phyloP scores from a whole-genome alignment of 2,888 invertebrate species.

The Lathronympha strigana region DNA sequence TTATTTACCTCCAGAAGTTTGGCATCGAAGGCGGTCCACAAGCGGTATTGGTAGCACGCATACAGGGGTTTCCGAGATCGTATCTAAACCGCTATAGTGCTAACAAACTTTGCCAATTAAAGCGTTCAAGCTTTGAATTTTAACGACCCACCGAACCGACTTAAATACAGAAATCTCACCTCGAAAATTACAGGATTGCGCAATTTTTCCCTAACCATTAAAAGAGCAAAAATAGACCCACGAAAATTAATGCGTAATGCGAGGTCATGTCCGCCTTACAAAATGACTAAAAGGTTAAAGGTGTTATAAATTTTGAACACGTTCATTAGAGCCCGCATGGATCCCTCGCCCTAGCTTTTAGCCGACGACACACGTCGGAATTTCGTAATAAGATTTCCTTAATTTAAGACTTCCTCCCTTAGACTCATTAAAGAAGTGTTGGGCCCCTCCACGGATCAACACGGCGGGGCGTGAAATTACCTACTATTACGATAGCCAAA shows the following conservation, averaged over 20 bases:
- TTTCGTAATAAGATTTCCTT: slow-evolving; percentile 82
- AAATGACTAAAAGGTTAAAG: slow-evolving; percentile 74
- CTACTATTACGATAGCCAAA: slow-evolving; percentile 41
- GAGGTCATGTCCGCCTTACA: slow-evolving; percentile 65
- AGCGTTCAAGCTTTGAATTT: slow-evolving; percentile 6
- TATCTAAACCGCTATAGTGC: background rate
- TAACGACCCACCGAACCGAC: background rate
- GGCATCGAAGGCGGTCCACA: slow-evolving; percentile 1
- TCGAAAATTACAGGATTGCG: slow-evolving; percentile 1
- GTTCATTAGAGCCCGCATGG: slow-evolving; percentile 74
- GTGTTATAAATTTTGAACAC: slow-evolving; percentile 80
- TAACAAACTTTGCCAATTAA: slow-evolving; percentile 25
- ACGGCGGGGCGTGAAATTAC: slow-evolving; percentile 42
- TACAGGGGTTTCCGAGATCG: background rate
- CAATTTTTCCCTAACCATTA: slow-evolving; percentile 6
- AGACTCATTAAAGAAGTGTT: slow-evolving; percentile 49
- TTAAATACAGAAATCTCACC: background rate
- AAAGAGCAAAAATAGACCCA: slow-evolving; percentile 32
- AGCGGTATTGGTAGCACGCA: slow-evolving; percentile 6
- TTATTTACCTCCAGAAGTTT: slow-evolving; percentile 24
- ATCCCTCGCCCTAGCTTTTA: slow-evolving; percentile 72
- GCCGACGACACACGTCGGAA: slow-evolving; percentile 78
- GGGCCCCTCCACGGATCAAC: slow-evolving; percentile 41
- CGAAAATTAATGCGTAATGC: slow-evolving; percentile 42
- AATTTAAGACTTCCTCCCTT: slow-evolving; percentile 70